Evolutionary conservation across 2,888 invertebrate species (phyloP), one percentile per base, ranked within the genome.

Genomic region (Phania funesta): DNA sequence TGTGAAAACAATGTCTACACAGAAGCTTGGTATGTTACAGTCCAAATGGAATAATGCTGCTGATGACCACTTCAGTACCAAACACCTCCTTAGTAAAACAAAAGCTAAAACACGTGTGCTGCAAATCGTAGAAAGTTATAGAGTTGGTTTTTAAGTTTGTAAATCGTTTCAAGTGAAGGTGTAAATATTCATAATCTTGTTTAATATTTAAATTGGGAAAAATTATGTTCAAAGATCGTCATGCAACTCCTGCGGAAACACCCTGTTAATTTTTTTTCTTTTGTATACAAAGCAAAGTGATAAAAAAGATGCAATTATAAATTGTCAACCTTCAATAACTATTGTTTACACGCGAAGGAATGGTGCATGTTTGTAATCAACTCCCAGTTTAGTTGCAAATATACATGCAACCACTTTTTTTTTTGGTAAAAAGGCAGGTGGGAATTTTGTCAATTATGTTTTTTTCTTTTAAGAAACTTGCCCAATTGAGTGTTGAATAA

Each of bases 1-100:
- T 82, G 78, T 70, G 74, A 82, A 79, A 46, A 74, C n/a, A 65
- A 54, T 26, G 16, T 74, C 65, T 64, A 67, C 46, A 54, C 60
- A 62, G 71, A 67, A 79, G 71, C 56, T 78, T 50, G 3, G 48
- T 41, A 9, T 67, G 22, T 58, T 60, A 16, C 24, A 29, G 16
- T 44, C 54, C 24, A 54, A 56, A 46, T 54, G 74, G 29, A 44
- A 52, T 44, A 60, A 52, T 44, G 32, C 29, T 50, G 44, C 32
- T 54, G 38, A 80, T 80, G 71, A 67, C 80, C 75, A 65, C 70
- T 65, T 70, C 46, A 38, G 7, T 2, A 50, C 48, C 60, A n/a
- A n/a, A n/a, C n/a, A 20, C 38, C 71, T 60, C 22, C 44, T 20
- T 41, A 18, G 2, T 3, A 7, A 44, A 62, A 20, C 26, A 20